Base-by-base conservation (phyloP, 2,888 invertebrate genomes). In the Parapristionchus giblindavisi region DNA sequence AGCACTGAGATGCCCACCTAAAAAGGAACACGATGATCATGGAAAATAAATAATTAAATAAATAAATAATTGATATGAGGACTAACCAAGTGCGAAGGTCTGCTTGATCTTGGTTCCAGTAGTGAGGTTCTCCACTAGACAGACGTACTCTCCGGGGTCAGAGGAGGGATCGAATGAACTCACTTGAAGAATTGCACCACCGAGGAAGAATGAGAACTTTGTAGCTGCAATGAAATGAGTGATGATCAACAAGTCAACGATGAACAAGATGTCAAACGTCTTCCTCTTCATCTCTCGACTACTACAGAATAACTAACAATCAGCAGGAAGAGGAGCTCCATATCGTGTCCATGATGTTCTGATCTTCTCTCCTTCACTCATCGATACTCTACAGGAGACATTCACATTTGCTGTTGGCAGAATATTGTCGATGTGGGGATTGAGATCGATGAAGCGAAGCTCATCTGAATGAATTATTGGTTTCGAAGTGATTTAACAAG, bases 91-190 rank as follows among this genome's bases (percentile, higher is more conserved):
- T 2, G 36, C 24, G 52, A 74, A 38, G 36, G 34, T 43, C 32
- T 40, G 61, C 43, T 60, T 61, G 61, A 61, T 51, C 40, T 43
- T 63, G n/a, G 21, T 63, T 21, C 65, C 75, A 17, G 63, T 68
- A 1, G 36, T 34, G 24, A 43, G 43, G 36, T 70, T 43, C 29
- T 68, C 65, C 54, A 82, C 82, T 63, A 77, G 77, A 63, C 82
- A 82, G 14, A 60, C 77, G 56, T 82, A 82, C 43, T 80, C 80
- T 0, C 82, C 82, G 5, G 80, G 79, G 61, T 82, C 82, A 21
- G 70, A 60, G 27, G 77, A 76, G 11, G 81, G 79, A 52, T 81
- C 77, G 72, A 79, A 82, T 52, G 77, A 76, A 43, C 77, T 75
- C 51, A 82, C 79, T 54, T 80, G 79, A 29, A 82, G 60, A 75